Percentiles rank a stretch among this genome's conserved stretches.
Evolutionary conservation across 2,797 vertebrate species (phyloP).

Genomic region (Cryptoblepharus egeriae): DNA sequence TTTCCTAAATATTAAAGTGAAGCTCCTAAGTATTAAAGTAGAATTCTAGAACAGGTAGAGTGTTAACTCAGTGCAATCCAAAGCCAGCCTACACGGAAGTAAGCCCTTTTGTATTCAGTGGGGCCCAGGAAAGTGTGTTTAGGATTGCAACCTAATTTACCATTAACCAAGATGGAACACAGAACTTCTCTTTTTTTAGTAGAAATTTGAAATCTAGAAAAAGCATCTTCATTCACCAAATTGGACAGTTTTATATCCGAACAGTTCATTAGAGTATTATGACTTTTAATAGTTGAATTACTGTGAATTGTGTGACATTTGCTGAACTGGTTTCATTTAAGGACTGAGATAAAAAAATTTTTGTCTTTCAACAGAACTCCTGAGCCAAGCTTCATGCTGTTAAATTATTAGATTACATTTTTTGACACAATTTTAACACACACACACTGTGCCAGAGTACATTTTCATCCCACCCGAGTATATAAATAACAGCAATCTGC

Average conservation of each 20-base stretch:
- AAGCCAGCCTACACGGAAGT: too few species aligned
- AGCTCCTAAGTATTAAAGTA: neutral
- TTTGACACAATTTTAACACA: neutral
- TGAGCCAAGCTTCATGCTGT: slow-evolving; percentile 52
- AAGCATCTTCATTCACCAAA: neutral
- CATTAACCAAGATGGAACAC: neutral
- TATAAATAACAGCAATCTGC: slow-evolving; percentile 71
- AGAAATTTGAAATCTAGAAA: neutral
- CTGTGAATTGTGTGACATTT: fast-evolving
- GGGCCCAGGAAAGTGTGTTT: too few species aligned
- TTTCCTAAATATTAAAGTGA: too few species aligned
- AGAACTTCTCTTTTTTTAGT: neutral
- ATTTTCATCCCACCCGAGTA: slow-evolving; percentile 57
- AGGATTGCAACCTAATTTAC: too few species aligned
- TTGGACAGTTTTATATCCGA: neutral
- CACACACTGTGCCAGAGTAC: slow-evolving; percentile 58
- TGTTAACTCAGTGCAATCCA: too few species aligned
- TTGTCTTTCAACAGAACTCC: slow-evolving; percentile 11
- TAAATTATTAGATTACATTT: slow-evolving; percentile 61
- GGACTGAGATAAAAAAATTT: neutral
- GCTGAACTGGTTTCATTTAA: slow-evolving; percentile 12
- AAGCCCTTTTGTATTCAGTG: too few species aligned
- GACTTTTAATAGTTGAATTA: slow-evolving; percentile 38
- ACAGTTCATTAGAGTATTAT: slow-evolving; percentile 15
- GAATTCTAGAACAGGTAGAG: neutral